phyloP scores from a whole-genome alignment of 2,113 vertebrate genomes.

The Hemibagrus wyckioides region DNA sequence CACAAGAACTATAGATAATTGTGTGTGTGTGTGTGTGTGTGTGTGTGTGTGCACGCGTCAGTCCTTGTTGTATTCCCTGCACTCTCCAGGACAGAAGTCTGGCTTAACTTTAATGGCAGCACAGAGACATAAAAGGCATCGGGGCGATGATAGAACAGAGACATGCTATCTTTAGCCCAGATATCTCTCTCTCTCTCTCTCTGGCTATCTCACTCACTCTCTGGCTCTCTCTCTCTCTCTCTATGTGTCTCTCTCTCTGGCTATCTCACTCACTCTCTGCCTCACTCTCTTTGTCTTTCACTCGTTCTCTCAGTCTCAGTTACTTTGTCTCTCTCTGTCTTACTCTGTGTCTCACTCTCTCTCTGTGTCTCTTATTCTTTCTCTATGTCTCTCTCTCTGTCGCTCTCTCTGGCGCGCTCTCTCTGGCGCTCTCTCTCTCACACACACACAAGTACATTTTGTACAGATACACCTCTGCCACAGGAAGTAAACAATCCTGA shows the following conservation, averaged over 20 bases:
- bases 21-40: neutral
- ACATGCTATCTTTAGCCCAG: neutral
- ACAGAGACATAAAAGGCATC: conserved; percentile 15
- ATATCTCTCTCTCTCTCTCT: neutral
- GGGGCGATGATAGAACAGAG: neutral
- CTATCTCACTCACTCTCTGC: no score
- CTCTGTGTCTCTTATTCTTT: no score
- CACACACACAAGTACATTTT: no score
- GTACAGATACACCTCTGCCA: neutral
- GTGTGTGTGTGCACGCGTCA: neutral
- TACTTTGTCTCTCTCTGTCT: no score
- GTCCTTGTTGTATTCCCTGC: neutral
- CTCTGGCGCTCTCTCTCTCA: no score
- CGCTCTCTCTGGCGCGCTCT: no score
- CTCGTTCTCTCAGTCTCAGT: no score
- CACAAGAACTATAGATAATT: neutral
- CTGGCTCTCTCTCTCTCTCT: neutral
- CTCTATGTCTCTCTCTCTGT: no score
- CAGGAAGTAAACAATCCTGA: neutral
- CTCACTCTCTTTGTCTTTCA: no score
- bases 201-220: no score
- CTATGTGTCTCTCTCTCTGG: no score
- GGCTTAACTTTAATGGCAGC: neutral
- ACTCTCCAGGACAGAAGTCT: neutral
- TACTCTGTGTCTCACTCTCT: no score